A percentile compares a stretch with the other conserved stretches of the same genome.
These are phyloP conservation scores for Gambusia affinis DNA, from an alignment of 2,113 vertebrate species.

Conservation along the genomic window DNA sequence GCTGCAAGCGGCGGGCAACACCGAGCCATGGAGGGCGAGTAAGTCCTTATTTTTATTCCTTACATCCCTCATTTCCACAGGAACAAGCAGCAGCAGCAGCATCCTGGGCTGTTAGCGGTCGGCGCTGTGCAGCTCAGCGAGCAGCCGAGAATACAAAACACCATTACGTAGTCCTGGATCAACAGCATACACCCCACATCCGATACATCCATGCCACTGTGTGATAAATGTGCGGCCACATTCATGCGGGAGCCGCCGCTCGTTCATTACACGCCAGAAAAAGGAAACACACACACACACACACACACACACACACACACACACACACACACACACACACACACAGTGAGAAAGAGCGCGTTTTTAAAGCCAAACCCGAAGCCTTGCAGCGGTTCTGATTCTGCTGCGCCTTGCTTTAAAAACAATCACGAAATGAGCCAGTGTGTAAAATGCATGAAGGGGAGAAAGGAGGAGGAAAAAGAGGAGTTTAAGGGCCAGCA, in stretches of 20 bases:
- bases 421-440: slow-evolving; percentile 72
- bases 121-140: slow-evolving; percentile 60
- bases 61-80: slow-evolving; percentile 46
- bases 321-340: too few species aligned
- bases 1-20: slow-evolving; percentile 82
- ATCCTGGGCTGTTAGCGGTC: slow-evolving; percentile 54
- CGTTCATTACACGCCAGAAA: slow-evolving; percentile 22
- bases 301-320: too few species aligned
- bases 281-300: not conserved
- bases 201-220: slow-evolving; percentile 58
- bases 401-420: slow-evolving; percentile 51
- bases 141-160: slow-evolving; percentile 73
- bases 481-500: slow-evolving; percentile 67
- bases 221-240: slow-evolving; percentile 63
- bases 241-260: slow-evolving; percentile 54
- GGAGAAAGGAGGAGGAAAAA: slow-evolving; percentile 1
- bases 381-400: slow-evolving; percentile 35
- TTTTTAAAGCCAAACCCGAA: not conserved
- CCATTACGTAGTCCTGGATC: slow-evolving; percentile 76
- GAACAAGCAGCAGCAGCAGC: slow-evolving; percentile 52
- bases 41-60: slow-evolving; percentile 82
- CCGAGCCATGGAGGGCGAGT: slow-evolving; percentile 87
- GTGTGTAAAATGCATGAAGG: slow-evolving; percentile 69
- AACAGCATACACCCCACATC: slow-evolving; percentile 75
- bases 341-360: not conserved